Conservation (phyloP, 53 echinoderm and acorn worm species). For the Echinarachnius parma region DNA sequence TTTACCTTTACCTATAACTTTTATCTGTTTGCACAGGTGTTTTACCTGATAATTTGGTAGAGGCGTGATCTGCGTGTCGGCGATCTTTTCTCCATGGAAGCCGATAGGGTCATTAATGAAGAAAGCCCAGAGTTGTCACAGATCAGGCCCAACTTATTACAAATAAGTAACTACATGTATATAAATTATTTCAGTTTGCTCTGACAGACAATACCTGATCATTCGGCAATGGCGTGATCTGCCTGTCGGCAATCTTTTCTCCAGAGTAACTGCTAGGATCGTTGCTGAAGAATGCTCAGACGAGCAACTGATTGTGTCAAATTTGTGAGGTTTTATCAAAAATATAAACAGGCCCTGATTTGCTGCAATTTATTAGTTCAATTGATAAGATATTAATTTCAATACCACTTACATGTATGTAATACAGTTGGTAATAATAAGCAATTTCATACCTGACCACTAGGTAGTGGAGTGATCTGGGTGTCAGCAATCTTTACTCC, state of each 20-base stretch:
- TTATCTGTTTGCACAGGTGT: too few relatives aligned
- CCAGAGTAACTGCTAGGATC: slow-evolving; percentile 15
- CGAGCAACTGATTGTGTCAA: slow-evolving; percentile 52
- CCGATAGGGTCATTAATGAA: slow-evolving; percentile 48
- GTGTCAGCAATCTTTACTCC: slow-evolving; percentile 28
- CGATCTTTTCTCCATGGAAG: slow-evolving; percentile 16
- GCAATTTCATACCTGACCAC: slow-evolving; percentile 21
- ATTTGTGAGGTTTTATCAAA: too few relatives aligned
- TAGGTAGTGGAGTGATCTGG: slow-evolving; percentile 13
- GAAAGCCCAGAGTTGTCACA: slow-evolving; percentile 63
- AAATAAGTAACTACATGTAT: too few relatives aligned
- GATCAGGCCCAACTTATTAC: slow-evolving; percentile 45
- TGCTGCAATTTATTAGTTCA: too few relatives aligned
- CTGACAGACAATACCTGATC: too few relatives aligned
- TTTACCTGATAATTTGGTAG: slow-evolving; percentile 24
- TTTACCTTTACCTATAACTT: too few relatives aligned
- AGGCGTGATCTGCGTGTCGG: slow-evolving; percentile 23
- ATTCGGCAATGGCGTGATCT: slow-evolving; percentile 11
- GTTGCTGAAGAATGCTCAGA: slow-evolving; percentile 63
- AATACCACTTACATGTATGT: too few relatives aligned
- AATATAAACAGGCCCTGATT: too few relatives aligned
- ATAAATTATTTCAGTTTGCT: too few relatives aligned
- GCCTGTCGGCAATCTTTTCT: slow-evolving; percentile 21
- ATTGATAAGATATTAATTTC: too few relatives aligned
- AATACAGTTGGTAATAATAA: too few relatives aligned